Percentiles rank a stretch among this genome's conserved stretches.
These are phyloP conservation scores for Gracilinanus agilis DNA, from an alignment of 2,113 vertebrate species.

Conservation along the genomic window DNA sequence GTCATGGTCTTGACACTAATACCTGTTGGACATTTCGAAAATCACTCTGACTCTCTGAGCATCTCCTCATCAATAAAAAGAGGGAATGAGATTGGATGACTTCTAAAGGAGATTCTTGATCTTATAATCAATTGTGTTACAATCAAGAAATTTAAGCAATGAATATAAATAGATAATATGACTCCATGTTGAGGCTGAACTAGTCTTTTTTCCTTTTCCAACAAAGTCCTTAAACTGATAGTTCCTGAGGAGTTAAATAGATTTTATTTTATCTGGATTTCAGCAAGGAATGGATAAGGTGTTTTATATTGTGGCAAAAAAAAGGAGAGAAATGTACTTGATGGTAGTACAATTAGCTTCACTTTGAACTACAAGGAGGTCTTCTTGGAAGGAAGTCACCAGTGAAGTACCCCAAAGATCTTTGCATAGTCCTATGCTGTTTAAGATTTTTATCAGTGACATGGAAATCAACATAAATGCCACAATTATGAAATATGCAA, in stretches of 20 bases:
- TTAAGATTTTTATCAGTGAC: not conserved
- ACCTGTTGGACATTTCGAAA: not conserved
- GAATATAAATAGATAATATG: not conserved
- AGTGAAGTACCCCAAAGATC: not conserved
- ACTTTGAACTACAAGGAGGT: not conserved
- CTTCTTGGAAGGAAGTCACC: not conserved
- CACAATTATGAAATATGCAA: too few species aligned
- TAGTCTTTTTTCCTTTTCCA: not conserved
- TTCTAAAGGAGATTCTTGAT: not conserved
- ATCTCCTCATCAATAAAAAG: not conserved
- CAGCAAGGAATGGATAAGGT: not conserved
- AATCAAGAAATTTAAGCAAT: not conserved
- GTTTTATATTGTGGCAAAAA: not conserved
- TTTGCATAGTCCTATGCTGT: not conserved
- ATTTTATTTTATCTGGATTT: not conserved
- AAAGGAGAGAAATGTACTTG: not conserved
- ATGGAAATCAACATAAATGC: not conserved
- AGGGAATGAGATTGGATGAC: not conserved
- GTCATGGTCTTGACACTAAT: not conserved
- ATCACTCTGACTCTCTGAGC: not conserved
- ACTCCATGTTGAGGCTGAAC: not conserved
- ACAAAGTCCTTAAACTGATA: not conserved
- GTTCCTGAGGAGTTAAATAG: not conserved
- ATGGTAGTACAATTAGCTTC: not conserved
- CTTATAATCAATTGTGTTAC: not conserved